Evolutionary conservation across 2,113 vertebrate genomes (phyloP), one percentile per base, ranked within the genome.

Genomic region (Sylvia atricapilla): DNA sequence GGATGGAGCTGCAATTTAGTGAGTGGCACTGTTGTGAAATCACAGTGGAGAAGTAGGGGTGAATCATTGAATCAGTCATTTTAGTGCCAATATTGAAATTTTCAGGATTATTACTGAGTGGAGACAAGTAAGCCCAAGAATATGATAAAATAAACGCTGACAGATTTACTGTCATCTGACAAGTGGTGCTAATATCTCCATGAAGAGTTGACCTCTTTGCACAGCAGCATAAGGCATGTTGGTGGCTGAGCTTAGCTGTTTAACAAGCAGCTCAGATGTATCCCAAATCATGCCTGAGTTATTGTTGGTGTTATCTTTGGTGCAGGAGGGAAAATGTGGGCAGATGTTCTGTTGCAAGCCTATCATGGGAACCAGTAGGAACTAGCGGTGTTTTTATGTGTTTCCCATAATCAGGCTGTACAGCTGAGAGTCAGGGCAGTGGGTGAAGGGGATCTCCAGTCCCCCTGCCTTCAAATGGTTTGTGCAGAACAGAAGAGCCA

Each of bases 91-190:
- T 52, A 46, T n/a, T 86, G 72, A 90, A 66, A 92, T 63, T 59
- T 49, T 58, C 15, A 11, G 39, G 35, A 66, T 84, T 50, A 56
- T 80, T 64, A 28, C 52, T 44, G 62, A 75, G 44, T 53, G 39
- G 62, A 84, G 66, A 53, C 75, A 63, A 55, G 11, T 49, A 74
- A 89, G 25, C 18, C 31, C 28, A 83, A 58, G 49, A 94, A 83
- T 11, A 14, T 49, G 70, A 46, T 63, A 82, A 73, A 94, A 85
- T 84, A 91, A 89, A 58, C 43, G 53, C 28, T 37, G 60, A 33
- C 84, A 95, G 58, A 88, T 81, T 76, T 87, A 9, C 23, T 86
- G 50, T 78, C 59, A 47, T 77, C 75, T 97, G 84, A 56, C n/a
- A 79, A 89, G 56, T 31, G n/a, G 20, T 90, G 55, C 66, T 82